Percentiles rank a stretch among this genome's conserved stretches.
Evolutionary conservation across 1,140 invertebrate species (phyloP).

Genomic region (Drosophila triauraria): DNA sequence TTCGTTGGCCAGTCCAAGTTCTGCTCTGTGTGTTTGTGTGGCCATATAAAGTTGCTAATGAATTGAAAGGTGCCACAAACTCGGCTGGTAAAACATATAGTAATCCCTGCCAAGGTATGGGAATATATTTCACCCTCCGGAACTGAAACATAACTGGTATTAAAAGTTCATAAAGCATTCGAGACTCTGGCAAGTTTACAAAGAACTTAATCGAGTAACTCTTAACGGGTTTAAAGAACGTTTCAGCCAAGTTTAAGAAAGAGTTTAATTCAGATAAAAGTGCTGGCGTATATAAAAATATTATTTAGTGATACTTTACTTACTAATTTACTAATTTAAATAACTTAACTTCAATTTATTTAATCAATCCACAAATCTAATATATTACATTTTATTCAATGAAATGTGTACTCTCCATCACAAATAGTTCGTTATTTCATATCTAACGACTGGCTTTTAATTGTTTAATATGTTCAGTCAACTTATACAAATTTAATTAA

Average conservation of each 20-base stretch:
- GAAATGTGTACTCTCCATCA: neutral
- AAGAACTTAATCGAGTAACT: constrained; percentile 31
- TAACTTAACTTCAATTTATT: neutral
- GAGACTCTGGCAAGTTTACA: constrained; percentile 14
- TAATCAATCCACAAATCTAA: neutral
- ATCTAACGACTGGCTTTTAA: constrained; percentile 8
- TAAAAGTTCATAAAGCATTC: constrained; percentile 40
- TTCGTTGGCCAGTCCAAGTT: constrained; percentile 45
- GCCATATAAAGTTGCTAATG: constrained; percentile 70
- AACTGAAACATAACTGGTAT: constrained; percentile 30
- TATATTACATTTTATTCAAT: neutral
- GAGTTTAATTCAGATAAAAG: too few relatives aligned
- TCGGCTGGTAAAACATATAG: constrained; percentile 21
- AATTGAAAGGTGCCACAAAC: constrained; percentile 67
- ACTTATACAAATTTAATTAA: too few relatives aligned
- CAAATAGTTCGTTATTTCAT: neutral
- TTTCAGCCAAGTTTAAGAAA: neutral
- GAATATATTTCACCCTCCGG: neutral
- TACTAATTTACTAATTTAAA: too few relatives aligned
- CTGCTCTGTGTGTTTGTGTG: neutral
- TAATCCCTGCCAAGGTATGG: neutral
- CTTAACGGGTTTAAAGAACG: neutral
- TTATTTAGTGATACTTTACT: too few relatives aligned
- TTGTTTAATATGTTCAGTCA: constrained; percentile 38
- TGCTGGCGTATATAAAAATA: too few relatives aligned